Evolutionary conservation across 1,140 invertebrate genomes (phyloP), one percentile per base, ranked within the genome.

Genomic region (Eumeta japonica): DNA sequence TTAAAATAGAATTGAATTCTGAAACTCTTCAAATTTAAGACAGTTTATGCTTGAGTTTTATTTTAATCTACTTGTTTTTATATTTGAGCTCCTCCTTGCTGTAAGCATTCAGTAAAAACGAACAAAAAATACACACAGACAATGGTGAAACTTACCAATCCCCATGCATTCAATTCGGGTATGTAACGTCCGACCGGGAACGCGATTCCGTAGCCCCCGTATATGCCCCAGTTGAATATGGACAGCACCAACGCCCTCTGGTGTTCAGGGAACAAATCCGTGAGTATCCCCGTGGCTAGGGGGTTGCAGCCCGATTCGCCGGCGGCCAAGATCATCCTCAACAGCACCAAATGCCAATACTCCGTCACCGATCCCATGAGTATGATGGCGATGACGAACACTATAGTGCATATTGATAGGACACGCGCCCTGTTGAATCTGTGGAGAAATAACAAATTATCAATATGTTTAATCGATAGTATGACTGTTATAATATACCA

Each of bases 201-300:
- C 7, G 92, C 90, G 30, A 95, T 85, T 27, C 92, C 92, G 47
- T 94, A 96, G 9, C 92, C 93, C 13, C 92, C 89, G 56, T 97
- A 97, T 45, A 97, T 95, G 18, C 93, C 93, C 91, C 91, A 95
- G 68, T 95, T 95, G 74, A 95, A 95, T 36, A 96, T 86, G 1
- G 92, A 92, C 78, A 96, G 84, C 1, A 94, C 92, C 10, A 94
- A 71, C 5, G 88, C 93, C 43, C 92, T 81, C 45, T 90, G 85
- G 36, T 87, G 79, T 62, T 90, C 87, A 0, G 83, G 80, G 52
- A 92, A 92, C 49, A 91, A 82, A 56, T 95, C 92, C 0, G 90
- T 88, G 10, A 96, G 79, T 28, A 96, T 84, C 3, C 86, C 86
- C 0, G 90, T 92, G 2, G 90, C 89, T 49, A 95, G 68, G 0